Evolutionary conservation across 2,113 vertebrate genomes (phyloP), one percentile per base, ranked within the genome.

Genomic region (Arvicanthis niloticus): DNA sequence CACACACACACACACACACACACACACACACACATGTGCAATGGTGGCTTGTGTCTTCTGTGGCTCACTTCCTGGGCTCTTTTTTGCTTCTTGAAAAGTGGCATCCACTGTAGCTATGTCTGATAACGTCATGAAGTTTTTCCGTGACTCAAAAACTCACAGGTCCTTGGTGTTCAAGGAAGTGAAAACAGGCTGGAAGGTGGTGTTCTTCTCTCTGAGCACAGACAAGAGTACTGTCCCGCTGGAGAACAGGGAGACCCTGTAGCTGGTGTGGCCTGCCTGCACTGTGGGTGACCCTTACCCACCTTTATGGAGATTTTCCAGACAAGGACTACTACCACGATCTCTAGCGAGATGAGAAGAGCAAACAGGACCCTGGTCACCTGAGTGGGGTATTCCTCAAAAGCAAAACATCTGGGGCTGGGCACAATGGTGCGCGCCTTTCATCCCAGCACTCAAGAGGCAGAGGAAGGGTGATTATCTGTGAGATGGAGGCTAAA

Each of bases 101-200:
- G 99, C 99, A 94, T 99, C 99, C 7, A 99, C 99, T 60, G 99
- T 99, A 89, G 99, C 98, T 97, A 99, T 99, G 68, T 98, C 99
- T 48, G 99, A 99, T 65, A 97, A 97, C 5, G 99, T 99, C 48
- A 98, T 99, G 88, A 98, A 97, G 3, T 97, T 99, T 95, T 99
- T 99, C 98, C 99, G 99, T 5, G 98, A 99, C 62, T 99, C 99
- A 99, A 99, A 99, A 98, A 99, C 99, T 95, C 99, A 99, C 75
- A 99, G 99, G 91, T 98, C 98, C 0, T 98, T 99, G 4, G 97
- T 98, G 0, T 98, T 98, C 0, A 99, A 99, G 96, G 99, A 99
- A 72, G 98, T 98, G 95, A 99, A 97, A 97, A 99, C 98, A 98
- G 98, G 99, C 97, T 99, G 99, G 99, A 99, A 99, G 99, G 99